Evolutionary conservation across 2,113 vertebrate species (phyloP), one percentile per base, ranked within the genome.

Genomic region (mouse (Mus musculus)): DNA sequence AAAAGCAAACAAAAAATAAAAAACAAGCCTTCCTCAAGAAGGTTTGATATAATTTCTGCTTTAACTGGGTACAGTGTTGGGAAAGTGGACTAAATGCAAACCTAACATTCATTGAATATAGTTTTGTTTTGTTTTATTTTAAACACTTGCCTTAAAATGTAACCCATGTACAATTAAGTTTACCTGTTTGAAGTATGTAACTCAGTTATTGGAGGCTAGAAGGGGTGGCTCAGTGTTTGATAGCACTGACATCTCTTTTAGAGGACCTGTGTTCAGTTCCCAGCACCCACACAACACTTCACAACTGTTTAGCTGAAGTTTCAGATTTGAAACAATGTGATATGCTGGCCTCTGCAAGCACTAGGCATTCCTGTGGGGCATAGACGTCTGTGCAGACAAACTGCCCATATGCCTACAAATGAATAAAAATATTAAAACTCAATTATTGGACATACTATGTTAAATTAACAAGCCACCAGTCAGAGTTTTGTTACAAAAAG

Each of bases 61-160:
- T 91, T 71, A 49, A 56, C 3, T 77, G 91, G 20, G 73, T 92
- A 39, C 72, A 94, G 82, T 86, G 75, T n/a, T 92, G 19, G 72
- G 39, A 67, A 84, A 91, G 90, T 52, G 4, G 10, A 8, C n/a
- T 90, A 61, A 93, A 72, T 61, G 3, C 5, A 96, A 39, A 46
- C 1, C 20, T 95, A 20, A 4, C 56, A 59, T 16, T 94, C 1
- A 76, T 7, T 81, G 4, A 56, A 10, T 91, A 33, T 93, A 61
- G 26, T 61, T 93, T 30, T 87, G 1, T 30, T 95, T 78, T 76
- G 1, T 81, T 72, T 39, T 39, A 87, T 77, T 87, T 69, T 13
- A 56, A 56, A 28, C 5, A 67, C 9, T n/a, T 61, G 42, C 28
- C 54, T 92, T 94, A 59, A 73, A 36, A 28, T 69, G 26, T 26